A percentile compares a stretch with the other conserved stretches of the same genome.
Conservation (phyloP, 2,888 invertebrate species). For the Mamestra brassicae region DNA sequence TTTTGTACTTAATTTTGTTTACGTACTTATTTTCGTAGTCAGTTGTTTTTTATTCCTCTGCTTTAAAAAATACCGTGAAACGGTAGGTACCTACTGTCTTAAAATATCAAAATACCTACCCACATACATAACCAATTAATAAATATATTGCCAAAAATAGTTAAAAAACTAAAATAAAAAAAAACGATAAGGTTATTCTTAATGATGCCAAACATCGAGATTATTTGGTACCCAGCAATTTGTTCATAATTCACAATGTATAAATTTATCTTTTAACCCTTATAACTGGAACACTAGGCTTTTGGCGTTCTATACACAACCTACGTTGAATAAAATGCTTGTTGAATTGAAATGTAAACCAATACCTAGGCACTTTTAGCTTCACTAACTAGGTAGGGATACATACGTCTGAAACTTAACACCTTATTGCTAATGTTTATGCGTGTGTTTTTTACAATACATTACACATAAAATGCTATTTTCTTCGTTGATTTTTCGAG, state of each 20-base stretch:
- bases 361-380: slow-evolving; percentile 24
- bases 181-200: neutral
- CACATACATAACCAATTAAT: neutral
- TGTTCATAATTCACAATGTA: neutral
- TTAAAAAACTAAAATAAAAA: neutral
- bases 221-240: neutral
- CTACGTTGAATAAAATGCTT: neutral
- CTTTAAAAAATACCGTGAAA: slow-evolving; percentile 1
- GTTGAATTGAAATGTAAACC: slow-evolving; percentile 24
- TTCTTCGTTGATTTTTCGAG: neutral
- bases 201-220: neutral
- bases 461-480: neutral
- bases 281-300: slow-evolving; percentile 13
- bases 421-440: slow-evolving; percentile 39
- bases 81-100: neutral
- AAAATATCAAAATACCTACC: neutral
- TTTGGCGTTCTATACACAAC: slow-evolving; percentile 22
- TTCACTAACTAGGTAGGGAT: slow-evolving; percentile 12
- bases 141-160: neutral
- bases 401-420: slow-evolving; percentile 31
- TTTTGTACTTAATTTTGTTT: slow-evolving; percentile 17
- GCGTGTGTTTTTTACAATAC: slow-evolving; percentile 17
- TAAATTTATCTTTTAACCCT: neutral
- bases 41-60: slow-evolving; percentile 4
- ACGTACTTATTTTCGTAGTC: slow-evolving; percentile 16